These are phyloP conservation scores for Xenops minutus DNA, from an alignment of 2,797 vertebrate species.

Conservation along the genomic window DNA sequence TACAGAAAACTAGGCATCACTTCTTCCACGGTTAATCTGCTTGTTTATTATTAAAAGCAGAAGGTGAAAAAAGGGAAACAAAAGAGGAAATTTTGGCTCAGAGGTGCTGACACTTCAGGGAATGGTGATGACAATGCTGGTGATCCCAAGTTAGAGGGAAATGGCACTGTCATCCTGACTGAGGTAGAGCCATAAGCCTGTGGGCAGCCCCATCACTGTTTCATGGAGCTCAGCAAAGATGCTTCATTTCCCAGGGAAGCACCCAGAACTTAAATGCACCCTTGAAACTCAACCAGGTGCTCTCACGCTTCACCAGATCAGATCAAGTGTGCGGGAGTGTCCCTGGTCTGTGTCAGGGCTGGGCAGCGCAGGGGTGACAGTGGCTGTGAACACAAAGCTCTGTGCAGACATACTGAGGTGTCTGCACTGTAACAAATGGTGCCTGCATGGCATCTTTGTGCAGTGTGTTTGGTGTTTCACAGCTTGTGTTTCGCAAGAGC, in stretches of 20 bases:
- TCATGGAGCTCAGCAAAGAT: not conserved
- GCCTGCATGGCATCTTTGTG: accelerated
- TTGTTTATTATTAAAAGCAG: not conserved
- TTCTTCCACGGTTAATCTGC: not conserved
- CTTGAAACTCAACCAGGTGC: not conserved
- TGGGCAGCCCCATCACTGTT: not conserved
- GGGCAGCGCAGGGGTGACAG: not conserved
- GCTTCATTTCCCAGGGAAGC: not conserved
- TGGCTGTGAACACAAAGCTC: not conserved
- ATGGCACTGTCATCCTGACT: not conserved
- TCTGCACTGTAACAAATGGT: not conserved
- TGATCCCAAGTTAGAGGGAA: not conserved
- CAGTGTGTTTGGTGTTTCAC: not conserved
- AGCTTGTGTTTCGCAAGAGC: not conserved
- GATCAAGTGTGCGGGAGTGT: not conserved
- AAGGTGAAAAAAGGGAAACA: not conserved
- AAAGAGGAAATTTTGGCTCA: not conserved
- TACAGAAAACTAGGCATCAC: not conserved
- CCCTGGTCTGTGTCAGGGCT: not conserved
- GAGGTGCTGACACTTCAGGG: not conserved
- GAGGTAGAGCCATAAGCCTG: not conserved
- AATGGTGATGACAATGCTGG: not conserved
- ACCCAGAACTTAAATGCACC: not conserved
- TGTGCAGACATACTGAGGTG: accelerated
- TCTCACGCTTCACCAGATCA: not conserved